Percentiles rank a stretch among this genome's conserved stretches.
Evolutionary conservation across 2,888 invertebrate genomes (phyloP).

Genomic region (Ochlodes sylvanus): DNA sequence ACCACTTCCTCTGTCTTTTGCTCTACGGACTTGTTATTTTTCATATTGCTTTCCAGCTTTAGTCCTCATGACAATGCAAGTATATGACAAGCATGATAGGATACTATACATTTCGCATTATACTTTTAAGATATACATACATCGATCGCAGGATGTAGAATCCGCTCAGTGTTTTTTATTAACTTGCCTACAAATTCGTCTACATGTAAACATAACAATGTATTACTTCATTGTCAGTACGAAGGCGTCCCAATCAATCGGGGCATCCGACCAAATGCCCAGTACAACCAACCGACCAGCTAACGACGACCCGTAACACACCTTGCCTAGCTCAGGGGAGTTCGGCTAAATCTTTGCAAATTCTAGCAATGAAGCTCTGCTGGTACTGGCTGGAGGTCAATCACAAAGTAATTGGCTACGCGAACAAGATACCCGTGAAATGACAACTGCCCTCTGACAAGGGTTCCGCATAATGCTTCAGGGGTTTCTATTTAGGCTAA

Average conservation of each 20-base stretch:
- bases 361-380: slow-evolving; percentile 50
- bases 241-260: slow-evolving; percentile 72
- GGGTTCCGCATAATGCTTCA: slow-evolving; percentile 65
- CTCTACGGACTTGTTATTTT: no score
- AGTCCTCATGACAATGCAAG: no score
- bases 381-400: slow-evolving; percentile 64
- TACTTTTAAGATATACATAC: no score
- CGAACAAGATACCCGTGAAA: slow-evolving; percentile 80
- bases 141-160: no score
- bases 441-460: slow-evolving; percentile 78
- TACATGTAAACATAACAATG: slow-evolving; percentile 26
- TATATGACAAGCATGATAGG: no score
- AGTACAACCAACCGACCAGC: slow-evolving; percentile 56
- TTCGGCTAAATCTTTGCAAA: slow-evolving; percentile 26
- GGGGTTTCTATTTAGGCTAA: slow-evolving; percentile 66
- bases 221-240: slow-evolving; percentile 66
- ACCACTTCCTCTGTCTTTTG: no score
- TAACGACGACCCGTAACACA: slow-evolving; percentile 50
- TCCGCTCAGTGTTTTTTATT: no score
- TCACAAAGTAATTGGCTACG: slow-evolving; percentile 80
- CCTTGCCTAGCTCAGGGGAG: slow-evolving; percentile 39
- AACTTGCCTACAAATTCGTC: no score
- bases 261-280: slow-evolving; percentile 73
- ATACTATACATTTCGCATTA: no score
- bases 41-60: no score